A percentile compares a stretch with the other conserved stretches of the same genome.
Evolutionary conservation across 2,797 vertebrate species (phyloP).

Genomic region (Carcharodon carcharias): DNA sequence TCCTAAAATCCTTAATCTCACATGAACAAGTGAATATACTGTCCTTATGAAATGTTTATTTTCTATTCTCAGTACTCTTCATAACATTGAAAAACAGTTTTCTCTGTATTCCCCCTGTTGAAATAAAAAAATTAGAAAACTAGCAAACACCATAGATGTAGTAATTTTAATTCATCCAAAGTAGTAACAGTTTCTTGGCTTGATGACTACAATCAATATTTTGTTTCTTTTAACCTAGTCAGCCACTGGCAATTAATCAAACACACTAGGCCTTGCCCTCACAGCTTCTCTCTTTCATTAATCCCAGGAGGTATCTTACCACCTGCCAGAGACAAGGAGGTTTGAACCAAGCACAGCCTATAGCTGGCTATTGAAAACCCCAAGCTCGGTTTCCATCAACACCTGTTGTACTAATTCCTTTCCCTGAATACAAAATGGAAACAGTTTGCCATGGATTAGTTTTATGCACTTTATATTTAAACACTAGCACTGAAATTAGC

Average conservation of each 20-base stretch:
- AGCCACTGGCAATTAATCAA: slow-evolving; percentile 28
- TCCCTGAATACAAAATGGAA: not conserved
- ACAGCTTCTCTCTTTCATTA: slow-evolving; percentile 1
- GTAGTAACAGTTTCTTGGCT: not conserved
- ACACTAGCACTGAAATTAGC: not conserved
- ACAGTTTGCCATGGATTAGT: not conserved
- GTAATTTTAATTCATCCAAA: not conserved
- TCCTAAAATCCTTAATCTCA: not conserved
- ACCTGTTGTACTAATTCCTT: slow-evolving; percentile 19
- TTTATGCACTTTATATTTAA: not conserved
- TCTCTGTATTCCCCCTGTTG: not conserved
- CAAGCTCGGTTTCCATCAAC: not conserved
- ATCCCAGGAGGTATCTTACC: not conserved
- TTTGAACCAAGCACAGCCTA: not conserved
- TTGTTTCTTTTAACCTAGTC: slow-evolving; percentile 33
- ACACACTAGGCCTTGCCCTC: not conserved
- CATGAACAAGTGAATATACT: too few relatives aligned
- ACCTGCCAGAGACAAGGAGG: slow-evolving; percentile 30
- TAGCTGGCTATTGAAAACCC: not conserved
- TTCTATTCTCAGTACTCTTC: not conserved
- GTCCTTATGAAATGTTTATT: not conserved
- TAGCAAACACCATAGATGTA: not conserved
- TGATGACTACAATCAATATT: slow-evolving; percentile 1
- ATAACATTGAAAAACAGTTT: not conserved
- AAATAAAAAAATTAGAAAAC: not conserved